Evolutionary conservation across 92 coral and sea anemone species (phyloP).

Genomic region (Virgularia gustaviana): DNA sequence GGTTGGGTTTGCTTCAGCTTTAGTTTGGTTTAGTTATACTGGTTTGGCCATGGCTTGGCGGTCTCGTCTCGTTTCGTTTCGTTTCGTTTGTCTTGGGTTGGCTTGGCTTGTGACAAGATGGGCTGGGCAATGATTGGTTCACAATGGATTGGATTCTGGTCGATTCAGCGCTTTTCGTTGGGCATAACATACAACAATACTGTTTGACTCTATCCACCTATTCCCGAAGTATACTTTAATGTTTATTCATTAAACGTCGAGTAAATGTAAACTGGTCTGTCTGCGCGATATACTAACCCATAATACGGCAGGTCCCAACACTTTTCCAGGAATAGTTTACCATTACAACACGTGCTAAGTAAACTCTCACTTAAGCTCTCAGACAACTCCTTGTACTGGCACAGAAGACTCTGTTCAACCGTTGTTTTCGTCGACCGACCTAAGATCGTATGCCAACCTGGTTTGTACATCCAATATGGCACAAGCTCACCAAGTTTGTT

Average conservation of each 20-base stretch:
- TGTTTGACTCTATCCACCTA: not conserved
- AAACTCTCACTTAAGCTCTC: slow-evolving; percentile 21
- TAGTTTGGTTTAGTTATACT: too few species aligned
- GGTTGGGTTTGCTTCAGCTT: too few species aligned
- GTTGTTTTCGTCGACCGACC: slow-evolving; percentile 64
- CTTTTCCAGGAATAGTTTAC: slow-evolving; percentile 56
- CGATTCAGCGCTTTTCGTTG: too few species aligned
- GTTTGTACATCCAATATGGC: slow-evolving; percentile 72
- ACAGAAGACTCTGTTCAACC: slow-evolving; percentile 69
- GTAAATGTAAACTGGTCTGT: slow-evolving; percentile 14
- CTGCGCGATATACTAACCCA: slow-evolving; percentile 84
- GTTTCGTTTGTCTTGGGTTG: too few species aligned
- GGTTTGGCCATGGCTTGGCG: too few species aligned
- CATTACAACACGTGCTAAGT: not conserved
- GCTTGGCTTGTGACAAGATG: too few species aligned
- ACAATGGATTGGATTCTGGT: too few species aligned
- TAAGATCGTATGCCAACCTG: slow-evolving; percentile 60
- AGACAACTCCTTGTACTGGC: slow-evolving; percentile 61
- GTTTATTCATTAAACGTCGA: too few species aligned
- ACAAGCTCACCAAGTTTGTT: slow-evolving; percentile 70
- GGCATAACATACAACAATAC: too few species aligned
- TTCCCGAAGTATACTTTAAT: too few species aligned
- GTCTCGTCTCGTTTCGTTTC: too few species aligned
- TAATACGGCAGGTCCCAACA: slow-evolving; percentile 87
- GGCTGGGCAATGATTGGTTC: too few species aligned